Conservation (phyloP, 2,797 vertebrate genomes). For the Enoplosus armatus region DNA sequence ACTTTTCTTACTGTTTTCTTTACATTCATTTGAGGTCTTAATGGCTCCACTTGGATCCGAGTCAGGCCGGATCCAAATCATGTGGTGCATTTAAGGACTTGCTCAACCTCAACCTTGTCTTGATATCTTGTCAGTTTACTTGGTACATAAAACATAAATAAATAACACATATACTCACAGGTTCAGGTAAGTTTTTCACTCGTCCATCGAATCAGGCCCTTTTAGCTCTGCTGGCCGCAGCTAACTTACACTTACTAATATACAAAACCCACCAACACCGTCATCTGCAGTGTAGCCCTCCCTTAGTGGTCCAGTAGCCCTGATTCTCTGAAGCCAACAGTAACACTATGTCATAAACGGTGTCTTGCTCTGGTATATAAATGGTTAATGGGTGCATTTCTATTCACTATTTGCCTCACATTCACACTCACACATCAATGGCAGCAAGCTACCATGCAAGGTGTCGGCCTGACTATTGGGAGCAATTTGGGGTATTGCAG, state of each 20-base stretch:
- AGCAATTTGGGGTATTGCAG: too few species aligned
- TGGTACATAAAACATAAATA: too few species aligned
- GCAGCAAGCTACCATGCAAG: not conserved
- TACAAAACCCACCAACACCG: not conserved
- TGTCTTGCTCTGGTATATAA: not conserved
- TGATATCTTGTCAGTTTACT: not conserved
- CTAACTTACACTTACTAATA: not conserved
- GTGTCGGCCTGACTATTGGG: not conserved
- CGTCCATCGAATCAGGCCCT: not conserved
- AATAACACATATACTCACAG: not conserved
- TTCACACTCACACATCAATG: not conserved
- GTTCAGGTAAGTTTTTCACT: not conserved
- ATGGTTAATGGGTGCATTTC: not conserved
- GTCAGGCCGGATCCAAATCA: not conserved
- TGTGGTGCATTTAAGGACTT: too few species aligned
- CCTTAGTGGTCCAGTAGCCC: not conserved
- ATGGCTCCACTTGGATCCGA: not conserved
- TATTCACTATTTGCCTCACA: not conserved
- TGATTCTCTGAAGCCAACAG: not conserved
- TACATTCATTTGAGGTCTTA: not conserved
- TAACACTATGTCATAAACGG: constrained; percentile 16
- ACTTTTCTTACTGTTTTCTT: not conserved
- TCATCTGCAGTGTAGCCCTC: not conserved
- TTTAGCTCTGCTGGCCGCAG: constrained; percentile 14
- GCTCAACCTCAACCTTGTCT: too few species aligned